These are phyloP conservation scores for Stenoptilia bipunctidactyla DNA, from an alignment of 2,888 invertebrate species.

Conservation along the genomic window DNA sequence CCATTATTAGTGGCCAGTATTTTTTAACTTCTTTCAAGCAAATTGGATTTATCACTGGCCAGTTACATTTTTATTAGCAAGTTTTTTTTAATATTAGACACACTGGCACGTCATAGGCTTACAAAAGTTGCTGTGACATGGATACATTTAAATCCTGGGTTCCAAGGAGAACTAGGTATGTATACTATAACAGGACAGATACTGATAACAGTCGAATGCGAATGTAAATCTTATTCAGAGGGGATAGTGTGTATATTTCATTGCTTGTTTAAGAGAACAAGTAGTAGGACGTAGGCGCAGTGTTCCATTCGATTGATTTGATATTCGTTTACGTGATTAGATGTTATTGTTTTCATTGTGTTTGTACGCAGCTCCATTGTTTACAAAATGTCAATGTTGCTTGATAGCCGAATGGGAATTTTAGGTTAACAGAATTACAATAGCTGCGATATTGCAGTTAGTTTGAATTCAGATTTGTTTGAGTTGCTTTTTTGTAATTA, in stretches of 20 bases:
- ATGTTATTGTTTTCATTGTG: not conserved
- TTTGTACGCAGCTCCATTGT: not conserved
- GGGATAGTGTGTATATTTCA: not conserved
- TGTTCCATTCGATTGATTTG: slow-evolving; percentile 42
- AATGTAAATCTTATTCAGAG: not conserved
- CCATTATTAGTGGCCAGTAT: too few species aligned
- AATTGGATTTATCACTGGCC: not conserved
- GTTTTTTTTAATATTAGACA: slow-evolving; percentile 15
- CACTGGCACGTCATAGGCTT: slow-evolving; percentile 21
- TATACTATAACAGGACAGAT: slow-evolving; percentile 5
- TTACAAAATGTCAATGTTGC: not conserved
- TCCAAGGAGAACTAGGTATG: slow-evolving; percentile 43
- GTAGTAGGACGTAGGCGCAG: slow-evolving; percentile 25
- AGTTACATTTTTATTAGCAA: slow-evolving; percentile 2
- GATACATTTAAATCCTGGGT: slow-evolving; percentile 27
- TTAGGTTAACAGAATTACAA: too few species aligned
- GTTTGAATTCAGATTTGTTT: too few species aligned
- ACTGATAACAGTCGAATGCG: not conserved
- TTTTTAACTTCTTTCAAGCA: too few species aligned
- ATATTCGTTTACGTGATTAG: not conserved
- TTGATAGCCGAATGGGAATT: too few species aligned
- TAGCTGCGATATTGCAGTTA: too few species aligned
- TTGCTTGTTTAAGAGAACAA: not conserved
- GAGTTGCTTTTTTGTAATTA: too few species aligned
- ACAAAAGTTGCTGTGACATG: slow-evolving; percentile 26